These are phyloP conservation scores for Phengaris alcon DNA, from an alignment of 2,888 invertebrate species.

Conservation along the genomic window DNA sequence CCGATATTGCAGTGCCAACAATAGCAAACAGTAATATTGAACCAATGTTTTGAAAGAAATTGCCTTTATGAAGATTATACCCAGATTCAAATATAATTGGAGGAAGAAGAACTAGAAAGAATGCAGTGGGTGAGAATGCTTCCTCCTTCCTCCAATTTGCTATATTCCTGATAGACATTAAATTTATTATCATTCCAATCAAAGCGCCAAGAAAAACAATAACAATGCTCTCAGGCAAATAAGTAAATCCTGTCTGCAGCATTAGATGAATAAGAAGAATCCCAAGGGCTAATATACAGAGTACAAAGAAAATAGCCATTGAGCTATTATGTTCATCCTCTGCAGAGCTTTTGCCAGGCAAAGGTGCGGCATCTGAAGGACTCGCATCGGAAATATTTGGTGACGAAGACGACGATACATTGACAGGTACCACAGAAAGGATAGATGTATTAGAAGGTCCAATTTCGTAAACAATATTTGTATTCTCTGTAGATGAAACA, in stretches of 20 bases:
- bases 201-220: conserved; percentile 96
- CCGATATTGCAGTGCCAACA: conserved; percentile 97
- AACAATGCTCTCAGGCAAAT: conserved; percentile 98
- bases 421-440: conserved; percentile 56
- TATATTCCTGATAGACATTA: conserved; percentile 92
- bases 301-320: conserved; percentile 98
- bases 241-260: conserved; percentile 96
- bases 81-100: conserved; percentile 99
- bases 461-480: conserved; percentile 56
- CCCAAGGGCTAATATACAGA: conserved; percentile 95
- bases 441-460: conserved; percentile 59
- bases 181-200: conserved; percentile 93
- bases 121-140: conserved; percentile 98
- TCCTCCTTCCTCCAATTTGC: conserved; percentile 98
- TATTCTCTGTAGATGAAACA: conserved; percentile 56
- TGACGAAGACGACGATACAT: conserved; percentile 54
- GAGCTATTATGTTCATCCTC: conserved; percentile 98
- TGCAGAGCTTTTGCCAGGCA: conserved; percentile 93
- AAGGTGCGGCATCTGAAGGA: conserved; percentile 86
- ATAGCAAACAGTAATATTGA: conserved; percentile 98
- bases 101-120: conserved; percentile 96
- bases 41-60: conserved; percentile 98
- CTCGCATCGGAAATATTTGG: conserved; percentile 71
- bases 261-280: conserved; percentile 96
- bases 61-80: conserved; percentile 98